phyloP scores from a whole-genome alignment of 2,888 invertebrate species.

The Heteromurus nitidus region DNA sequence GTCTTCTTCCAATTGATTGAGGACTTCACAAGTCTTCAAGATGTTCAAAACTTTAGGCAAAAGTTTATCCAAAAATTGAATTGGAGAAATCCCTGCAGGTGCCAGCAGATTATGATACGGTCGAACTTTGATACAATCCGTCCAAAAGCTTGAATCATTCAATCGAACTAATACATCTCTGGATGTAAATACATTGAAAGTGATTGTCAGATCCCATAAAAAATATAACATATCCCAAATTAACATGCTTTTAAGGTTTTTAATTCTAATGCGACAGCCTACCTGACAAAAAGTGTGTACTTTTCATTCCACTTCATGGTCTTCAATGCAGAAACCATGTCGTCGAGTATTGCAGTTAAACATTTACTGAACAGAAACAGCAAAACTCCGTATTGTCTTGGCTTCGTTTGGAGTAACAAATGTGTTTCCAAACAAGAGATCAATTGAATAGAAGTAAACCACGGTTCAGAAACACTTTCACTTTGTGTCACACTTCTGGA shows the following conservation, averaged over 20 bases:
- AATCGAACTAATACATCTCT: constrained; percentile 21
- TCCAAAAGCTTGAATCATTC: constrained; percentile 66
- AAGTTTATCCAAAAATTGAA: constrained; percentile 36
- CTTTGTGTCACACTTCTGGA: constrained; percentile 26
- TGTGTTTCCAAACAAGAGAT: constrained; percentile 58
- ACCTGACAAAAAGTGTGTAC: constrained; percentile 51
- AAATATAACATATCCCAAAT: not conserved
- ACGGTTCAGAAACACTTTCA: not conserved
- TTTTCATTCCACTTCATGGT: constrained; percentile 56
- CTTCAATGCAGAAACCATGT: constrained; percentile 54
- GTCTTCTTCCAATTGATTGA: constrained; percentile 64
- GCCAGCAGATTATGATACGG: constrained; percentile 25
- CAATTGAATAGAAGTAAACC: constrained; percentile 60
- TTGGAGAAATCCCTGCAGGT: constrained; percentile 10
- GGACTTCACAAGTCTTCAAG: constrained; percentile 66
- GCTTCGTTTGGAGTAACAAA: constrained; percentile 43
- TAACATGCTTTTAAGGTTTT: not conserved
- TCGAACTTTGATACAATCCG: constrained; percentile 54
- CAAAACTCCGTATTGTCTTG: constrained; percentile 47
- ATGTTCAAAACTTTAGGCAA: constrained; percentile 51
- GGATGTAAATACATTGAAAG: not conserved
- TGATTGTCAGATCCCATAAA: too few species aligned
- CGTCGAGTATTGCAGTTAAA: constrained; percentile 60
- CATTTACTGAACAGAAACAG: constrained; percentile 61
- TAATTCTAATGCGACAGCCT: not conserved